These are phyloP conservation scores for Trachops cirrhosus DNA, from an alignment of 2,797 vertebrate genomes.

Conservation along the genomic window DNA sequence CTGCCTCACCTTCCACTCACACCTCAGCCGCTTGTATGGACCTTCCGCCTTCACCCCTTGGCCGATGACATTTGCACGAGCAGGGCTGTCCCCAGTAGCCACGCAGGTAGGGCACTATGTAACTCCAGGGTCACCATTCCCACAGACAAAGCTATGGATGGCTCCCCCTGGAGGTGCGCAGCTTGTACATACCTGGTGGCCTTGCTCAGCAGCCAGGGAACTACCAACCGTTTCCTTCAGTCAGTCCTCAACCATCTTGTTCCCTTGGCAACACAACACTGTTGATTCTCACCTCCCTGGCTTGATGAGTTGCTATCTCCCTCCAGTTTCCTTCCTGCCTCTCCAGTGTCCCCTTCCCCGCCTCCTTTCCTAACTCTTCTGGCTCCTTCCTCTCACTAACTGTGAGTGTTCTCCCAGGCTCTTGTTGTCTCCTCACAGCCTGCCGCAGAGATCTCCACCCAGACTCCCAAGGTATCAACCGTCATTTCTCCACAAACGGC, in stretches of 20 bases:
- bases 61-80: not conserved
- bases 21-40: not conserved
- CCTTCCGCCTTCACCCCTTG: not conserved
- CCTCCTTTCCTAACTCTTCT: not conserved
- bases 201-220: not conserved
- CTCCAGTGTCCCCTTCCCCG: not conserved
- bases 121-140: not conserved
- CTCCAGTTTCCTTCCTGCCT: no score
- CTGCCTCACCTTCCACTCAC: not conserved
- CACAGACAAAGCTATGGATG: not conserved
- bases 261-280: no score
- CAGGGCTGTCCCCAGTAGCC: not conserved
- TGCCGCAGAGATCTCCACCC: not conserved
- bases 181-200: fast-evolving
- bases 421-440: not conserved
- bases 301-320: not conserved
- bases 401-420: not conserved
- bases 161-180: not conserved
- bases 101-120: fast-evolving
- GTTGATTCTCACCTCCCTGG: not conserved
- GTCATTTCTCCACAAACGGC: not conserved
- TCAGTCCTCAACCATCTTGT: not conserved
- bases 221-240: not conserved
- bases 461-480: not conserved
- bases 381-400: not conserved